A percentile compares a stretch with the other conserved stretches of the same genome.
Conservation (phyloP, 1,140 invertebrate genomes). For the Magallana ariakensis region DNA sequence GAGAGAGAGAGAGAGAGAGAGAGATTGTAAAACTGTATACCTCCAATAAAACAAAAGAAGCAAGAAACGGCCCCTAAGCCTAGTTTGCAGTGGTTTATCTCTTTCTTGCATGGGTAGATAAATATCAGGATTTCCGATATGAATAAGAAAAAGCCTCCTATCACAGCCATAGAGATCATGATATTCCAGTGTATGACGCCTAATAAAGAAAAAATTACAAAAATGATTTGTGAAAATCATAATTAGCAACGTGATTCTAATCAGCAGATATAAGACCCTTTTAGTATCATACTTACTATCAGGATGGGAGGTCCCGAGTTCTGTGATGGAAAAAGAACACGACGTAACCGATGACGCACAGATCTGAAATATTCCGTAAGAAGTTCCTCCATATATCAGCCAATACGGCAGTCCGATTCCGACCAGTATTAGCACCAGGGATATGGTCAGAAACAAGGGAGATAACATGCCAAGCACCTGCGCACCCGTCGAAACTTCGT, state of each 20-base stretch:
- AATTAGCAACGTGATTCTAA: background rate
- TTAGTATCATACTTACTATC: conserved; percentile 38
- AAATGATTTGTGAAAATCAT: background rate
- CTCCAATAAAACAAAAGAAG: conserved; percentile 33
- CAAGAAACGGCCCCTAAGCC: conserved; percentile 17
- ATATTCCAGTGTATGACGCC: conserved; percentile 44
- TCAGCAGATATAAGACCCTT: too few relatives aligned
- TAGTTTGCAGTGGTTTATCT: conserved; percentile 30
- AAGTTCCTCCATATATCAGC: conserved; percentile 40
- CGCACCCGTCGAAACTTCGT: conserved; percentile 28
- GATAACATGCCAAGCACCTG: conserved; percentile 48
- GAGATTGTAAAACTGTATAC: background rate
- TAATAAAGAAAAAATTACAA: background rate
- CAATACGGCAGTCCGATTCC: conserved; percentile 47
- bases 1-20: background rate
- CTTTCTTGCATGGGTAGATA: conserved; percentile 49
- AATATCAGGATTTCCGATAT: conserved; percentile 46
- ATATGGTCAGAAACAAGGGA: conserved; percentile 43
- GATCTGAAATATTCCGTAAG: conserved; percentile 44
- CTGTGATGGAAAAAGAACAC: conserved; percentile 33
- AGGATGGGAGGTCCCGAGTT: background rate
- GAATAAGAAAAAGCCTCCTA: conserved; percentile 47
- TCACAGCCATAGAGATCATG: conserved; percentile 37
- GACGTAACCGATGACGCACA: conserved; percentile 42
- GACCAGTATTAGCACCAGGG: conserved; percentile 27